Evolutionary conservation across 2,113 vertebrate genomes (phyloP), one percentile per base, ranked within the genome.

Genomic region (Mobula hypostoma): DNA sequence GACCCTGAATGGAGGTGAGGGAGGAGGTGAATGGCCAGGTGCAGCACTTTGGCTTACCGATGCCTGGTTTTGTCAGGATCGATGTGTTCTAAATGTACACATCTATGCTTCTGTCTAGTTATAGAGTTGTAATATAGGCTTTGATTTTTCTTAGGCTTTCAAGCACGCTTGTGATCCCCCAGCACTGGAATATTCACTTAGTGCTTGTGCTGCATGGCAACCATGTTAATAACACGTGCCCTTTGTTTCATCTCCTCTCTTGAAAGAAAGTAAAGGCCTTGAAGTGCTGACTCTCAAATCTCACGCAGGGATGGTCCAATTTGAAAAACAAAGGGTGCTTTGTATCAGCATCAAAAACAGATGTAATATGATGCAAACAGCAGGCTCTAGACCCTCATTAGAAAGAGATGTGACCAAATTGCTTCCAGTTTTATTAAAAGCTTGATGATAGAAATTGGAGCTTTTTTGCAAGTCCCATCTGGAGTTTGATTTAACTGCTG

Each of bases 271-370:
- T 29, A 88, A 58, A 32, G 58, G 24, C 29, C 85, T 66, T 88
- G 85, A 66, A 29, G 85, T 66, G 11, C 29, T 88, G 58, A 32
- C 29, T 87, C 27, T 66, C 29, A 88, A 11, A 88, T 66, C 29
- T 63, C n/a, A n/a, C 1, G 5, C 29, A 63, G 58, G 85, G 63
- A 63, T 66, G 85, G 58, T 88, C 85, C 58, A 61, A 88, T 32
- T 88, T 88, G 58, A 66, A n/a, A 63, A 88, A 63, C 58, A 88
- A 88, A 66, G 63, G 85, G 29, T 88, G 85, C 85, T 66, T 88
- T 88, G 58, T 88, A 15, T 88, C 85, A 15, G 14, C 14, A 88
- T 27, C 85, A 14, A n/a, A 61, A 48, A 85, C 24, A 58, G 82
- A 85, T 24, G 24, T 61, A 58, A 85, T 12, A 66, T 63, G 29